phyloP scores from a whole-genome alignment of 2,797 vertebrate genomes.

The Lacerta viridis region DNA sequence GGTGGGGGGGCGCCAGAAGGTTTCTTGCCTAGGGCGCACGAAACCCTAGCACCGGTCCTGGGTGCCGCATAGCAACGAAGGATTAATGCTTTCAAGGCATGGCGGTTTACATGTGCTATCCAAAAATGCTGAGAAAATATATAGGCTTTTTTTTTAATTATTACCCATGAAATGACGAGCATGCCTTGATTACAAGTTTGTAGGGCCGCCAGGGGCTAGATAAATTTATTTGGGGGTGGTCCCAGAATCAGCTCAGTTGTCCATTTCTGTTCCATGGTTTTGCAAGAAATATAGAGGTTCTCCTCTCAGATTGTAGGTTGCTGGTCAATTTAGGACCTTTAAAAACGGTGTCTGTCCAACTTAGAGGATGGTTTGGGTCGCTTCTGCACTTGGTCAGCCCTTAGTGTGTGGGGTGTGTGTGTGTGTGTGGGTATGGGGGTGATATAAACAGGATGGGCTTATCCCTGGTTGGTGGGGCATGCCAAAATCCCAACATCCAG shows the following conservation, averaged over 20 bases:
- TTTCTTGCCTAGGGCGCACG: too few relatives aligned
- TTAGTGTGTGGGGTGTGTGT: too few relatives aligned
- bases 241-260: neutral
- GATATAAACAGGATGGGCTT: neutral
- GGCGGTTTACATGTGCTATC: too few relatives aligned
- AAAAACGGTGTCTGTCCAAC: neutral
- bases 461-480: neutral
- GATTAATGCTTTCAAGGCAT: too few relatives aligned
- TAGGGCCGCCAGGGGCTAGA: neutral
- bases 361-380: neutral
- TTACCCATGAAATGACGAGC: too few relatives aligned
- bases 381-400: neutral
- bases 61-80: too few relatives aligned
- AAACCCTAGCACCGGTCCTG: too few relatives aligned
- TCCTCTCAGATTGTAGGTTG: neutral
- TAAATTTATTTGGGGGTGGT: neutral
- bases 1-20: too few relatives aligned
- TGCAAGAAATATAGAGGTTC: neutral
- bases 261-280: neutral
- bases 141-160: too few relatives aligned
- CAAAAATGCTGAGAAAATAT: too few relatives aligned
- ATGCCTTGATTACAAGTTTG: neutral
- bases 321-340: neutral
- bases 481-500: neutral
- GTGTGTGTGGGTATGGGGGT: too few relatives aligned